These are phyloP conservation scores for Rhinolophus ferrumequinum DNA, from an alignment of 2,113 vertebrate genomes.

Conservation along the genomic window DNA sequence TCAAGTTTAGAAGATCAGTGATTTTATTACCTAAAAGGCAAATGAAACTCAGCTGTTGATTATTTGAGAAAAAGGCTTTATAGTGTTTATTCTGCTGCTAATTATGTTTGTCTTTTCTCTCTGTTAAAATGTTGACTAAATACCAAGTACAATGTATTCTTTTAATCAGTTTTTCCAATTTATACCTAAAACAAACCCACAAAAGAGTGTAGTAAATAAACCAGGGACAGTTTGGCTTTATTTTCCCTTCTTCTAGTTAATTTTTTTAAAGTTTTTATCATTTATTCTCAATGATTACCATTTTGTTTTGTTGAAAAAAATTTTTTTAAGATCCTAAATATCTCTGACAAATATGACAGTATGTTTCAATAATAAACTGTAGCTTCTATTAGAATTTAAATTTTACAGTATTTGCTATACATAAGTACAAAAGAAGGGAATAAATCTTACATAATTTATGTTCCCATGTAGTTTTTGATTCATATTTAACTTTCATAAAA, in stretches of 20 bases:
- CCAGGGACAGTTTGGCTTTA: background rate
- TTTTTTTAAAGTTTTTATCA: background rate
- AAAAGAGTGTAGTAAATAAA: background rate
- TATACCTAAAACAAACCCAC: background rate
- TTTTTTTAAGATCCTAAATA: conserved; percentile 17
- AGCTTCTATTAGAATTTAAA: background rate
- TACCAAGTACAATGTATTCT: background rate
- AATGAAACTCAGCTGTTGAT: conserved; percentile 2
- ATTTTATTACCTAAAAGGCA: background rate
- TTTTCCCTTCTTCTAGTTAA: background rate
- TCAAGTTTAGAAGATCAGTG: conserved; percentile 6
- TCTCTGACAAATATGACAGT: background rate
- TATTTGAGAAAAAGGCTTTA: background rate
- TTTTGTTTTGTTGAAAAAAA: background rate
- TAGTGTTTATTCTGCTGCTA: background rate
- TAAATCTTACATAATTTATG: background rate
- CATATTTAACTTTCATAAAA: background rate
- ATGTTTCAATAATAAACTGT: conserved; percentile 10
- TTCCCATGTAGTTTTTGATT: background rate
- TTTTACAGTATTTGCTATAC: background rate
- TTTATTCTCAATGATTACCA: background rate
- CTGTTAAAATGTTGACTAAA: background rate
- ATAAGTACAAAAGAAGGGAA: conserved; percentile 17
- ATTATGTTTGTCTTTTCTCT: background rate
- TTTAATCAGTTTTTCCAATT: background rate